A percentile compares a stretch with the other conserved stretches of the same genome.
phyloP scores from a whole-genome alignment of 2,888 invertebrate genomes.

The Ectropis crepuscularia region DNA sequence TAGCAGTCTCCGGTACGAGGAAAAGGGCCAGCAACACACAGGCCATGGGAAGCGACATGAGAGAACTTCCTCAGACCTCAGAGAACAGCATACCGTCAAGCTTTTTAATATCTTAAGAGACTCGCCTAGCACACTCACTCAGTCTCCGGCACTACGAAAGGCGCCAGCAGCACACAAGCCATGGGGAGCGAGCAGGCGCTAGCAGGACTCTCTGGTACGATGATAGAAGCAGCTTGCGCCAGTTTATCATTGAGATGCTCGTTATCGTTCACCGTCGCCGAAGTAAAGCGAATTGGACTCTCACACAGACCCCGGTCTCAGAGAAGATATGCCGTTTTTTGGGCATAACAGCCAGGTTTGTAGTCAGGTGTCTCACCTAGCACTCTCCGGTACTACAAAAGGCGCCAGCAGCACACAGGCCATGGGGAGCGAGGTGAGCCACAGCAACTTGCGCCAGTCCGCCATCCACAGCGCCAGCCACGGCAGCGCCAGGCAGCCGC shows the following conservation, averaged over 20 bases:
- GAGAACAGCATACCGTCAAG: too few species aligned
- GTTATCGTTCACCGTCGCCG: too few species aligned
- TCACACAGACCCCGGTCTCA: too few species aligned
- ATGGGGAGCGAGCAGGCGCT: slow-evolving; percentile 73
- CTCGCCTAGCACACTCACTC: too few species aligned
- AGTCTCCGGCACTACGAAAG: slow-evolving; percentile 76
- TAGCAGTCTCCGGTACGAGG: slow-evolving; percentile 76
- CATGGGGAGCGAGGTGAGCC: slow-evolving; percentile 74
- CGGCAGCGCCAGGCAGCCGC: slow-evolving; percentile 72
- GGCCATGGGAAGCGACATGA: slow-evolving; percentile 72
- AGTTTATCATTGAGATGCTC: too few species aligned
- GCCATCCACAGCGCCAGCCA: slow-evolving; percentile 77
- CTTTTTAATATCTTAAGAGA: too few species aligned
- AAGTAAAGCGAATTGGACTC: too few species aligned
- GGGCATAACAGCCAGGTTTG: too few species aligned
- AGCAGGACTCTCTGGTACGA: too few species aligned
- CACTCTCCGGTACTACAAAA: slow-evolving; percentile 76
- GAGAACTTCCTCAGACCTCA: too few species aligned
- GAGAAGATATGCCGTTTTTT: too few species aligned
- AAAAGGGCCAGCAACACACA: slow-evolving; percentile 64
- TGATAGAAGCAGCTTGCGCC: too few species aligned
- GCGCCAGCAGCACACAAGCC: slow-evolving; percentile 61
- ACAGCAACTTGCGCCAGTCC: slow-evolving; percentile 73
- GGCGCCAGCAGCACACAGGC: slow-evolving; percentile 63
- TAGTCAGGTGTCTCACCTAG: slow-evolving; percentile 44